A percentile compares a stretch with the other conserved stretches of the same genome.
phyloP scores from a whole-genome alignment of 2,888 invertebrate species.

The Timema cristinae region DNA sequence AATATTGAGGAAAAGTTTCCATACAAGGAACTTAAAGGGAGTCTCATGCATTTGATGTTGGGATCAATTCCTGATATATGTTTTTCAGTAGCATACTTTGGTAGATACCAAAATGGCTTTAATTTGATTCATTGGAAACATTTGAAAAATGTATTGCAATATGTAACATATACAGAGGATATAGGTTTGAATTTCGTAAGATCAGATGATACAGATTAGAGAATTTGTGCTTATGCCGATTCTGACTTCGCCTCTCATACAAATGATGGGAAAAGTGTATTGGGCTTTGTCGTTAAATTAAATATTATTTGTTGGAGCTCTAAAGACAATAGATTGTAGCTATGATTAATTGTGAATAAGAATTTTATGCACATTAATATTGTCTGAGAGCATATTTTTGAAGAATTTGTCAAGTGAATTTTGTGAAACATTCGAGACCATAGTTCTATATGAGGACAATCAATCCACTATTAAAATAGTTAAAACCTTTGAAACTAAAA shows the following conservation, averaged over 20 bases:
- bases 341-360: background rate
- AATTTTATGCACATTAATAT: background rate
- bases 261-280: constrained; percentile 11
- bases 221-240: background rate
- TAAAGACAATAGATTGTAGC: constrained; percentile 1
- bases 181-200: background rate
- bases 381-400: constrained; percentile 1
- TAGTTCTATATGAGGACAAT: constrained; percentile 1
- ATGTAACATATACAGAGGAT: background rate
- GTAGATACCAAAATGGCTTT: background rate
- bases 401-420: constrained; percentile 7
- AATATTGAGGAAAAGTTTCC: background rate
- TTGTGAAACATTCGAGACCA: background rate
- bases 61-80: background rate
- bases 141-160: background rate
- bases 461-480: background rate
- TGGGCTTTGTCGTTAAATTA: background rate
- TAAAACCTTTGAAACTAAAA: background rate
- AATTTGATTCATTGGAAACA: background rate
- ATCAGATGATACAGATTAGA: background rate
- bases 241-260: background rate
- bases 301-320: constrained; percentile 9
- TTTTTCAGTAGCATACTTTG: background rate
- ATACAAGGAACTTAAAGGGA: background rate
- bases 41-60: background rate